phyloP scores from a whole-genome alignment of 2,888 invertebrate genomes.

The Cyaniris semiargus region DNA sequence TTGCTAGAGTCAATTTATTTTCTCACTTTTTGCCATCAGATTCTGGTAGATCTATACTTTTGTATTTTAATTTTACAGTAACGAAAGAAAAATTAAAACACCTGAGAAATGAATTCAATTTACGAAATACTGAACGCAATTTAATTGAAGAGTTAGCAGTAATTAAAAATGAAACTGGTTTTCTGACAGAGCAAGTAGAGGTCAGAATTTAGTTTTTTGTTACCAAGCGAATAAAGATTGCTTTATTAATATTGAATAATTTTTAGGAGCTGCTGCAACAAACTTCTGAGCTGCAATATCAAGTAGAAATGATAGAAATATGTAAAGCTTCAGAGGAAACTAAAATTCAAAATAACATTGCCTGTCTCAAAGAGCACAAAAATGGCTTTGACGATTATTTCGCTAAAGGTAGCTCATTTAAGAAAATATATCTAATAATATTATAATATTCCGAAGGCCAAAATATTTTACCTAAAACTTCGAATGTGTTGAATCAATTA shows the following conservation, averaged over 20 bases:
- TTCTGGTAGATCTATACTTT: no score
- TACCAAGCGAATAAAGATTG: background rate
- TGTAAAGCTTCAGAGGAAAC: constrained; percentile 58
- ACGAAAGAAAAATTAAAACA: constrained; percentile 52
- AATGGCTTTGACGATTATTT: constrained; percentile 48
- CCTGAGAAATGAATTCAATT: constrained; percentile 49
- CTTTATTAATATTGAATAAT: background rate
- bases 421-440: no score
- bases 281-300: constrained; percentile 52
- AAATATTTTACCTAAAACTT: no score
- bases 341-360: constrained; percentile 53
- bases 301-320: constrained; percentile 59
- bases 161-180: constrained; percentile 52
- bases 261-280: constrained; percentile 54
- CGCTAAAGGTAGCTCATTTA: constrained; percentile 11
- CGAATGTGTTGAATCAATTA: no score
- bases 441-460: no score
- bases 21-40: no score
- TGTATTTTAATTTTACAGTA: constrained; percentile 43
- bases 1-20: no score
- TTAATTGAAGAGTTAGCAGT: constrained; percentile 53
- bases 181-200: constrained; percentile 54
- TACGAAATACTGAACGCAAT: constrained; percentile 53
- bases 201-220: constrained; percentile 45
- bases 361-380: constrained; percentile 51